A percentile compares a stretch with the other conserved stretches of the same genome.
Conservation (phyloP, 2,888 invertebrate species). For the Abscondita cerata region DNA sequence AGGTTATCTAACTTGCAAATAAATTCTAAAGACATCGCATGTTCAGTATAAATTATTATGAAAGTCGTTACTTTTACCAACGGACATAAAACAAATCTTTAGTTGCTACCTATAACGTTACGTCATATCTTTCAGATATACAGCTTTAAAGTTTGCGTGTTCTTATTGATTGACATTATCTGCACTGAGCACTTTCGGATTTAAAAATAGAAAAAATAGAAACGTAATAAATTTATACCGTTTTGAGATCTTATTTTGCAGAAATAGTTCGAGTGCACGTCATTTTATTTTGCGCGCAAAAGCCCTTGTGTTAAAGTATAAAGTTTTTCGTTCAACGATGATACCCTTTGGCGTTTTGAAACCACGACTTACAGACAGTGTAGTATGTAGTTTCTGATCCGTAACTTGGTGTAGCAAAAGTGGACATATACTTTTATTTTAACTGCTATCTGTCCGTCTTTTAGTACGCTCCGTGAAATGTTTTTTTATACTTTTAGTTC, state of each 20-base stretch:
- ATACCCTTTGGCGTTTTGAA: conserved; percentile 23
- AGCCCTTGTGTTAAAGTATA: conserved; percentile 21
- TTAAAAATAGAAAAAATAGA: conserved; percentile 18
- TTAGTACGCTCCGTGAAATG: conserved; percentile 30
- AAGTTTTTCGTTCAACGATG: conserved; percentile 26
- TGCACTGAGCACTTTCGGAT: conserved; percentile 4
- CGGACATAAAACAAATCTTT: neutral
- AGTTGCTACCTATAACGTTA: neutral
- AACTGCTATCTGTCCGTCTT: conserved; percentile 35
- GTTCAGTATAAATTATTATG: neutral
- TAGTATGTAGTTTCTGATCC: conserved; percentile 25
- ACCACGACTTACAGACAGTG: conserved; percentile 23
- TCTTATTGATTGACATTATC: conserved; percentile 21
- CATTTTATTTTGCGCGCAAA: conserved; percentile 21
- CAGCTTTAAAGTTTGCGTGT: conserved; percentile 21
- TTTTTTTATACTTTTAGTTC: conserved; percentile 35
- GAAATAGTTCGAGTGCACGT: conserved; percentile 19
- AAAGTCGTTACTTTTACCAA: conserved; percentile 3
- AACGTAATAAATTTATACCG: conserved; percentile 12
- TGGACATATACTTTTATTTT: conserved; percentile 37
- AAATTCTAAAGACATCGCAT: conserved; percentile 2
- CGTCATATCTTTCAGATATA: conserved; percentile 12
- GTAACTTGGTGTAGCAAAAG: conserved; percentile 31
- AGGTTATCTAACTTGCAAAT: neutral
- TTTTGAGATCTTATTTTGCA: conserved; percentile 18